Percentiles rank a stretch among this genome's conserved stretches.
These are phyloP conservation scores for Drosophila chauvacae DNA, from an alignment of 1,140 invertebrate genomes.

Conservation along the genomic window DNA sequence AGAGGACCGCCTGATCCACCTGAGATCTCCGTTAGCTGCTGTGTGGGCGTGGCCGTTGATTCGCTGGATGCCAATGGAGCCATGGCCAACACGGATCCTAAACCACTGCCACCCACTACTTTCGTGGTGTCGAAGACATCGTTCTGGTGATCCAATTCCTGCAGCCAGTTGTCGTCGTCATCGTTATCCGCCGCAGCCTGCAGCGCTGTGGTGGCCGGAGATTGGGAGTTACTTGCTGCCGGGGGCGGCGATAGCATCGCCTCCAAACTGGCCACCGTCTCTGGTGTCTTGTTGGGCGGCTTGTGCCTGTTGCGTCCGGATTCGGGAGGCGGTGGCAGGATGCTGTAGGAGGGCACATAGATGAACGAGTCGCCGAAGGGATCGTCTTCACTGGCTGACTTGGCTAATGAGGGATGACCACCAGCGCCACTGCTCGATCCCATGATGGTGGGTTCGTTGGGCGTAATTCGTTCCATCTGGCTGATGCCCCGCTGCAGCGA, in stretches of 20 bases:
- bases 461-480: constrained; percentile 94
- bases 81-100: constrained; percentile 49
- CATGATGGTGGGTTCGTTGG: constrained; percentile 86
- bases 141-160: constrained; percentile 75
- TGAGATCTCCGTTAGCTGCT: constrained; percentile 58
- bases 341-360: constrained; percentile 86
- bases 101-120: constrained; percentile 38
- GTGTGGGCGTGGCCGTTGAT: constrained; percentile 76
- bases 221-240: constrained; percentile 42
- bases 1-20: constrained; percentile 13
- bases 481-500: constrained; percentile 94
- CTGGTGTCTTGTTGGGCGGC: constrained; percentile 64
- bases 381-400: constrained; percentile 86
- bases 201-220: constrained; percentile 32
- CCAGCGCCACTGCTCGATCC: constrained; percentile 66
- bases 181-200: constrained; percentile 55
- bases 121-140: constrained; percentile 82
- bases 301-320: constrained; percentile 81
- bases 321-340: constrained; percentile 88
- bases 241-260: constrained; percentile 62
- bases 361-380: constrained; percentile 93
- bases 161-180: constrained; percentile 78
- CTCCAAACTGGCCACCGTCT: constrained; percentile 38
- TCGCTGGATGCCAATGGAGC: constrained; percentile 73
- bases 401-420: constrained; percentile 44